Evolutionary conservation across 1,140 invertebrate genomes (phyloP).

Genomic region (Trichogramma pretiosum): DNA sequence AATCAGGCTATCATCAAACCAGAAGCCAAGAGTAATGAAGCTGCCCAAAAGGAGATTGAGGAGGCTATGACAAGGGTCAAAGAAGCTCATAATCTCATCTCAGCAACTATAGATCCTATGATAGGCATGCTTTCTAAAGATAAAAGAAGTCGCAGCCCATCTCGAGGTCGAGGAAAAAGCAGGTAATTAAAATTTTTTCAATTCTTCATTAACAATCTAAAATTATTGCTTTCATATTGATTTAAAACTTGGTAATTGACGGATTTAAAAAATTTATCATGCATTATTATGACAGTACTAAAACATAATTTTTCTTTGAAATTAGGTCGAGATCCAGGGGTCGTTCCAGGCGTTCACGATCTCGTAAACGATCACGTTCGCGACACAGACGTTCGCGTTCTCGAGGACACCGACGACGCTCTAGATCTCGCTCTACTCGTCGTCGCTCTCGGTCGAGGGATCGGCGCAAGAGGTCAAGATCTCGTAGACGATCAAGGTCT

Average conservation of each 20-base stretch:
- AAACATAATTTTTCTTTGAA: conserved; percentile 2
- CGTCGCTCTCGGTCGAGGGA: conserved; percentile 46
- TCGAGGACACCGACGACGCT: conserved; percentile 34
- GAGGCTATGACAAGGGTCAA: conserved; percentile 94
- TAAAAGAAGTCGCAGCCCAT: conserved; percentile 58
- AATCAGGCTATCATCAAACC: conserved; percentile 86
- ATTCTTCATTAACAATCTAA: not conserved
- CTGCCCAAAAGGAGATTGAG: conserved; percentile 89
- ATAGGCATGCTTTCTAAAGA: conserved; percentile 77
- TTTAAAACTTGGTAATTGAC: no score
- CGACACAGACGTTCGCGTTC: conserved; percentile 51
- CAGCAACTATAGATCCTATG: conserved; percentile 84
- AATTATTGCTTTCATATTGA: conserved; percentile 4
- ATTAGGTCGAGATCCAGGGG: conserved; percentile 55
- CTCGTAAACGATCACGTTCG: conserved; percentile 49
- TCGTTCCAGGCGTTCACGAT: conserved; percentile 45
- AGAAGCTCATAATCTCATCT: conserved; percentile 88
- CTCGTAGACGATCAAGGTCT: conserved; percentile 36
- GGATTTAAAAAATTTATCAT: no score
- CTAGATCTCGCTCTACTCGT: conserved; percentile 43
- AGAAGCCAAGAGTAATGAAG: conserved; percentile 89
- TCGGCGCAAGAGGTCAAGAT: conserved; percentile 38
- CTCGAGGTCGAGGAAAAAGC: conserved; percentile 48
- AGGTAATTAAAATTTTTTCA: conserved; percentile 37
- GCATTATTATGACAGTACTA: no score